These are phyloP conservation scores for Periophthalmus modestus DNA, from an alignment of 2,113 vertebrate species.

Conservation along the genomic window DNA sequence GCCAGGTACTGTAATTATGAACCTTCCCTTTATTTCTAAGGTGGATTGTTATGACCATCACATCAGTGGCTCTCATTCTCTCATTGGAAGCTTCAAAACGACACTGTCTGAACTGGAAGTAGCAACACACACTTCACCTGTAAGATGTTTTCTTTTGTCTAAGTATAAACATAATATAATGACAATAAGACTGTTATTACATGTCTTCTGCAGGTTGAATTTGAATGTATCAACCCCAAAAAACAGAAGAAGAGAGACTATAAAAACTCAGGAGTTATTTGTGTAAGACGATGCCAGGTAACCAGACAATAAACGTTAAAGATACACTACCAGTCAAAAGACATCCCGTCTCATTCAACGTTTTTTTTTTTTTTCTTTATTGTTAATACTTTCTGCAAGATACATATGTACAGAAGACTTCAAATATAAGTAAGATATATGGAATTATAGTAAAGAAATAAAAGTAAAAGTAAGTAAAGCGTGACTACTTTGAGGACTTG, in stretches of 20 bases:
- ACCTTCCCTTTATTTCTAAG: constrained; percentile 68
- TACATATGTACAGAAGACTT: too few species aligned
- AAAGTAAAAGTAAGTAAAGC: too few species aligned
- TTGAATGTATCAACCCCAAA: constrained; percentile 88
- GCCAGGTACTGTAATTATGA: background rate
- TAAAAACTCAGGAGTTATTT: constrained; percentile 93
- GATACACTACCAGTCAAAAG: background rate
- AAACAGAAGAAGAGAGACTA: constrained; percentile 91
- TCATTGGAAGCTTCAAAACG: constrained; percentile 88
- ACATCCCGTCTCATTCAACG: too few species aligned
- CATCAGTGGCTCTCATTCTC: constrained; percentile 85
- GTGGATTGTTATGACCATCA: constrained; percentile 92
- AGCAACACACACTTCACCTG: constrained; percentile 80
- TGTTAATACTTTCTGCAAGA: too few species aligned
- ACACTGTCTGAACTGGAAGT: constrained; percentile 84
- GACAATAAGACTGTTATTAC: background rate
- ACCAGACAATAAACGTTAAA: background rate
- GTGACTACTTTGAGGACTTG: too few species aligned
- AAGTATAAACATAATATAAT: background rate
- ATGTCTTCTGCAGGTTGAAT: constrained; percentile 80
- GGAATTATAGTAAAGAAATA: too few species aligned
- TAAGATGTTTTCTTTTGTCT: constrained; percentile 56
- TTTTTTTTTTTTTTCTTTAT: too few species aligned
- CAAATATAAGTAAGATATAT: too few species aligned
- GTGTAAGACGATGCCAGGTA: constrained; percentile 89